Evolutionary conservation across 2,888 invertebrate genomes (phyloP).

Genomic region (Poecilus cupreus): DNA sequence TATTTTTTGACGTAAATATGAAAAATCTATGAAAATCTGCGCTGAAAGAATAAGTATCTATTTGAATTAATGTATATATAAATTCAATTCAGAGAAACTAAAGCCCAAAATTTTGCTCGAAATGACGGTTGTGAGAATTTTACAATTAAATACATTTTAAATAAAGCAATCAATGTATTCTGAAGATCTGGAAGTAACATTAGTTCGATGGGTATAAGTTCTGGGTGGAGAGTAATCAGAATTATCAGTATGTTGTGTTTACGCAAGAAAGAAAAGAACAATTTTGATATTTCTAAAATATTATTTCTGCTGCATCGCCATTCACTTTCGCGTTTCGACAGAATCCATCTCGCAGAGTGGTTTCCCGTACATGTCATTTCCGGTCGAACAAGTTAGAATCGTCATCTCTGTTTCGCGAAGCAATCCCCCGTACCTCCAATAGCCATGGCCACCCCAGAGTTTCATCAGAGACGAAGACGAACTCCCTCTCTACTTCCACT

Average conservation of each 20-base stretch:
- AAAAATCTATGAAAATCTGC: too few relatives aligned
- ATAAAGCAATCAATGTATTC: too few relatives aligned
- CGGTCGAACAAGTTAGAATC: constrained; percentile 47
- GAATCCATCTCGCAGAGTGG: constrained; percentile 55
- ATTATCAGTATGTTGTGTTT: neutral
- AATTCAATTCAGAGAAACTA: too few relatives aligned
- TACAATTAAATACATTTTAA: too few relatives aligned
- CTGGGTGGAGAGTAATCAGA: neutral
- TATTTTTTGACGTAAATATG: too few relatives aligned
- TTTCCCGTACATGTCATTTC: constrained; percentile 53
- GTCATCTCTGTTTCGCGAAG: constrained; percentile 46
- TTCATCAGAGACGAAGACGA: too few relatives aligned
- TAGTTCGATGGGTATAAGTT: too few relatives aligned
- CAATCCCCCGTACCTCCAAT: neutral
- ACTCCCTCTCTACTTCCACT: neutral
- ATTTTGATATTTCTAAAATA: constrained; percentile 37
- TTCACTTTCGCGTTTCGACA: constrained; percentile 43
- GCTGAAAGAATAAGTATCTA: too few relatives aligned
- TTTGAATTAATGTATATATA: too few relatives aligned
- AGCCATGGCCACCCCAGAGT: neutral
- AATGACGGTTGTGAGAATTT: too few relatives aligned
- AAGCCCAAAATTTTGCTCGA: too few relatives aligned
- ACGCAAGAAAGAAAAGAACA: neutral
- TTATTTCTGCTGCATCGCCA: constrained; percentile 32
- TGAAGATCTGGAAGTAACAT: too few relatives aligned